Evolutionary conservation across 1,140 invertebrate genomes (phyloP), one percentile per base, ranked within the genome.

Genomic region (Nephila pilipes): DNA sequence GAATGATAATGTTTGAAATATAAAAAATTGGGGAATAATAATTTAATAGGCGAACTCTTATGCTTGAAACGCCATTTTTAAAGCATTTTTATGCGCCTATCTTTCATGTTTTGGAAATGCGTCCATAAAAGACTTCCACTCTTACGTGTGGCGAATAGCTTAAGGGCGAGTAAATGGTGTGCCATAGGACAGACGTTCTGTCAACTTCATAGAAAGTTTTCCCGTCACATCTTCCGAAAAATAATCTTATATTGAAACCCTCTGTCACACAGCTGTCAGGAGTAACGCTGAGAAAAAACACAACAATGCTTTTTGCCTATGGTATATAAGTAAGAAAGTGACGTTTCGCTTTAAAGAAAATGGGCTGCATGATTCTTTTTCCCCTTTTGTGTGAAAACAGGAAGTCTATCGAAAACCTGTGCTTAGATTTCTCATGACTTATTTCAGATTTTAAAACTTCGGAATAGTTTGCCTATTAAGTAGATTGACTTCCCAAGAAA

Each of bases 181-280:
- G 46, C 38, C 25, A 16, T 14, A 25, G 79, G n/a, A 55, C 38
- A 83, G 80, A 83, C 80, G 25, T 83, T 55, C 12, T 83, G 80
- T 83, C 80, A 83, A 83, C 80, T 55, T 83, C 29, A 25, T n/a
- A 83, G 25, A 83, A 83, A 54, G 80, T 83, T 83, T 83, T 83
- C 38, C 1, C 80, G 38, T 83, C 80, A 83, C 20, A 83, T 54
- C 25, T 54, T 83, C 38, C 20, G 25, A 83, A 83, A 80, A 46
- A 32, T 83, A 83, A 83, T 83, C 80, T 54, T 10, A 83, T 83
- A 83, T 83, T n/a, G 38, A 83, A 54, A 32, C 54, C 38, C 80
- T 83, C 46, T 55, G 38, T 83, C 80, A 83, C 14, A 14, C 38
- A 54, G 80, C 80, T 83, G 80, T 83, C 80, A 83, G 4, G 22